phyloP scores from a whole-genome alignment of 2,113 vertebrate genomes.

The Nannobrachium achirus region DNA sequence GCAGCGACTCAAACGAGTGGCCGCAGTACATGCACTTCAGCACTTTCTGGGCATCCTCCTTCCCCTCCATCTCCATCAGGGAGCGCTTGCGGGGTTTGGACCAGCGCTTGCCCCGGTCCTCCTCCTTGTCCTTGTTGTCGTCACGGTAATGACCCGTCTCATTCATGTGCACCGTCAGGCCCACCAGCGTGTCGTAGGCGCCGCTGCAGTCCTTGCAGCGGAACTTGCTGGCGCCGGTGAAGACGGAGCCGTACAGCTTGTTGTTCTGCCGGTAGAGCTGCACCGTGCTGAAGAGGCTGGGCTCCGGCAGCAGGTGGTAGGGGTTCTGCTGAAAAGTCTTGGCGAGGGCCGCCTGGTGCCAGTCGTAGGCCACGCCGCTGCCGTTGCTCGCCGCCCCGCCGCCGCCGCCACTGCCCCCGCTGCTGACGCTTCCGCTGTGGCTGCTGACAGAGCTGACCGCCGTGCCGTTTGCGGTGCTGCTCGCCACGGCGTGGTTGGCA shows the following conservation, averaged over 20 bases:
- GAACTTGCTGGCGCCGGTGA: conserved; percentile 98
- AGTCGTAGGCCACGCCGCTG: conserved; percentile 92
- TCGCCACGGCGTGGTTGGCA: conserved; percentile 65
- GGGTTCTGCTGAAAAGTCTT: conserved; percentile 97
- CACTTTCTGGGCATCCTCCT: conserved; percentile 98
- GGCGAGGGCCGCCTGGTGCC: conserved; percentile 97
- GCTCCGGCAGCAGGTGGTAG: conserved; percentile 94
- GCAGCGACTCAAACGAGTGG: conserved; percentile 97
- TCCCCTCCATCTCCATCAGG: conserved; percentile 99
- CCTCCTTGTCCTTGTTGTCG: conserved; percentile 96
- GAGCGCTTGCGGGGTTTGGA: conserved; percentile 98
- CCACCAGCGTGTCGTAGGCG: conserved; percentile 97
- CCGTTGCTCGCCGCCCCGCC: conserved; percentile 72
- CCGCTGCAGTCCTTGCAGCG: conserved; percentile 98
- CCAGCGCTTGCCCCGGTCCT: conserved; percentile 94
- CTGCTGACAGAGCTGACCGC: conserved; percentile 28
- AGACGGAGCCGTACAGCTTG: conserved; percentile 97
- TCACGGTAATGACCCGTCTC: conserved; percentile 98
- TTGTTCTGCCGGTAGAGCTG: conserved; percentile 98
- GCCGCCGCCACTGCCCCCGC: conserved; percentile 79
- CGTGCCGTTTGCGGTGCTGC: conserved; percentile 60
- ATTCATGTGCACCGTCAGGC: conserved; percentile 98
- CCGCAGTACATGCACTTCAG: conserved; percentile 99
- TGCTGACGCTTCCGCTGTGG: conserved; percentile 73
- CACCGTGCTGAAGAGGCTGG: conserved; percentile 98